phyloP scores from a whole-genome alignment of 2,888 invertebrate genomes.

The Caenorhabditis sp. region DNA sequence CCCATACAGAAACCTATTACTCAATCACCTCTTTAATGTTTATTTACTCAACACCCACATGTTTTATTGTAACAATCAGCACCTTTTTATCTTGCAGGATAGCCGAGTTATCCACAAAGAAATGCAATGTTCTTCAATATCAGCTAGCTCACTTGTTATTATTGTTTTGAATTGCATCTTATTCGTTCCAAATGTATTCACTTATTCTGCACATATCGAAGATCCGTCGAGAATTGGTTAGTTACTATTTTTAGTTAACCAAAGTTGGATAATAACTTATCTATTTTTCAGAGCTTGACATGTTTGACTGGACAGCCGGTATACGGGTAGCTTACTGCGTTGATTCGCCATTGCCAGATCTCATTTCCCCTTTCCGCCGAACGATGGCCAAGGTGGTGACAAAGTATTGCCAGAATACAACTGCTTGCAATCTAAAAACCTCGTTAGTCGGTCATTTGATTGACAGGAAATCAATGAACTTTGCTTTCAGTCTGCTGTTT shows the following conservation, averaged over 20 bases:
- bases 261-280: constrained; percentile 1
- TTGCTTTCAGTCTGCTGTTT: constrained; percentile 71
- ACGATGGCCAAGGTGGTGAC: constrained; percentile 77
- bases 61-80: constrained; percentile 40
- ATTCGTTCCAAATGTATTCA: constrained; percentile 39
- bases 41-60: constrained; percentile 43
- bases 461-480: constrained; percentile 1
- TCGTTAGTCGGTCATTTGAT: constrained; percentile 65
- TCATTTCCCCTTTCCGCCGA: constrained; percentile 76
- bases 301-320: constrained; percentile 79
- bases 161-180: constrained; percentile 22
- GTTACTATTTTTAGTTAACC: no score
- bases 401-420: constrained; percentile 78
- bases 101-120: constrained; percentile 31
- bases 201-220: constrained; percentile 65
- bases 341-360: constrained; percentile 75
- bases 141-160: constrained; percentile 31
- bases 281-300: constrained; percentile 73
- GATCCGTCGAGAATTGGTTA: constrained; percentile 62
- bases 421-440: constrained; percentile 77
- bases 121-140: constrained; percentile 55
- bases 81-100: constrained; percentile 52
- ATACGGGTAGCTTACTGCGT: constrained; percentile 77
- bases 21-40: constrained; percentile 21
- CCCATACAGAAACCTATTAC: constrained; percentile 2